Conservation (phyloP, 2,113 vertebrate genomes). For the Osmerus mordax region DNA sequence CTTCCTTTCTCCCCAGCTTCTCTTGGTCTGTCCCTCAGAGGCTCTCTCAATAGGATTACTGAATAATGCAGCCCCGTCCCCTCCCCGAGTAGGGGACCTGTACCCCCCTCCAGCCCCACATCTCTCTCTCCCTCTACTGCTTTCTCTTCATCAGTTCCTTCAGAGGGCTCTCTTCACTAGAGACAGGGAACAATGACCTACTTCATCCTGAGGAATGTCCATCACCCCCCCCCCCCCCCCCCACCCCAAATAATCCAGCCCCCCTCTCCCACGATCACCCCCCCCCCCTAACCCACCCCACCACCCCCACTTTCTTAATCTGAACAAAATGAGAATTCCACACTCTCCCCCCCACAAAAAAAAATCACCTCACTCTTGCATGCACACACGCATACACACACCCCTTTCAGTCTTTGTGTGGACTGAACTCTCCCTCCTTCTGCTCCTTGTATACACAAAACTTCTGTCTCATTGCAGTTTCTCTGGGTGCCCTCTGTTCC, state of each 20-base stretch:
- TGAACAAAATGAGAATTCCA: constrained; percentile 76
- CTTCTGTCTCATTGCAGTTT: constrained; percentile 36
- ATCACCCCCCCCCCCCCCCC: constrained; percentile 46
- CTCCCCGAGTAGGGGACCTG: constrained; percentile 62
- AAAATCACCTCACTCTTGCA: constrained; percentile 51
- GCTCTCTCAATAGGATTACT: constrained; percentile 79
- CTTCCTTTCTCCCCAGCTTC: constrained; percentile 62
- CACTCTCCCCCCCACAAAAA: constrained; percentile 52
- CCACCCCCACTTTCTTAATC: constrained; percentile 64
- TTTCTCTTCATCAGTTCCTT: constrained; percentile 77
- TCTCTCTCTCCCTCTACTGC: constrained; percentile 59
- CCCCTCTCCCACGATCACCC: constrained; percentile 55
- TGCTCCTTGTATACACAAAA: constrained; percentile 31
- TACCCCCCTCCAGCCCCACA: constrained; percentile 48
- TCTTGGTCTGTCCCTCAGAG: constrained; percentile 72
- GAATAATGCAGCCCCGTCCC: constrained; percentile 64
- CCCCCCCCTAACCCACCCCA: constrained; percentile 1
- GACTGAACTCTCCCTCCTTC: constrained; percentile 3
- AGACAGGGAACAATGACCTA: constrained; percentile 77
- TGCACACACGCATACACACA: constrained; percentile 19
- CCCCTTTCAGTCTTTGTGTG: constrained; percentile 11
- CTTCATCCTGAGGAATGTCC: constrained; percentile 79
- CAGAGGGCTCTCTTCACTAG: constrained; percentile 71
- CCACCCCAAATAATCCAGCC: constrained; percentile 64
- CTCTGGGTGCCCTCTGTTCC: constrained; percentile 44